Base-by-base conservation (phyloP, 2,888 invertebrate genomes). In the Aleiodes leptofemur region DNA sequence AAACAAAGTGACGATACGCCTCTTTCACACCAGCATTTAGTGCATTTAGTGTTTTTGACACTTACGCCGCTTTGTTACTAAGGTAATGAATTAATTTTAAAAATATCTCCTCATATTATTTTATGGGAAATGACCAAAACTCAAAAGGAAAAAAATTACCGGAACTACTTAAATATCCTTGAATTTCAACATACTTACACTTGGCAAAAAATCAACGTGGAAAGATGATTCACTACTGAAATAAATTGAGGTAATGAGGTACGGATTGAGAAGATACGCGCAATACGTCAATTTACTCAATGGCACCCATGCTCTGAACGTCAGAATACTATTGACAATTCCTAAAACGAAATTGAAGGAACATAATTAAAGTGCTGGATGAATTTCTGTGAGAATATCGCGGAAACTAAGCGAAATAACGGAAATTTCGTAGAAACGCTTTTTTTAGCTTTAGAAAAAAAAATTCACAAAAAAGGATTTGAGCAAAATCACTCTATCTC, bases 191-290 rank as follows among this genome's bases (percentile, higher is more conserved):
- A 23, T 34, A 84, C 88, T 89, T 86, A 91, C 91, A 77, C 85
- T 85, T 51, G 83, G 79, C 57, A 89, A 73, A 31, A 87, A 76
- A 13, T 90, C 90, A 1, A 89, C 73, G 77, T 86, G 88, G 9
- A 83, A 59, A 0, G 86, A 70, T 3, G 82, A 78, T 75, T 89
- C 89, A 51, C 86, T 82, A 50, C 86, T 82, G 55, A 90, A 81
- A 72, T 85, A 91, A 29, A 92, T 83, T 56, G 91, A 87, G 71
- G 88, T 89, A 76, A 92, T 91, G 11, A 93, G 81, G 51, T 92
- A 84, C 0, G 93, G 93, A 88, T 93, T 92, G 34, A 93, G 79
- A 43, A 93, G 87, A 83, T 93, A 93, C 48, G 92, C 91, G 64
- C 91, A 91, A 82, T 92, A 93, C 0, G 93, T 92, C 48, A 93